Conservation (phyloP, 2,113 vertebrate species). For the Diphyllodes magnificus region DNA sequence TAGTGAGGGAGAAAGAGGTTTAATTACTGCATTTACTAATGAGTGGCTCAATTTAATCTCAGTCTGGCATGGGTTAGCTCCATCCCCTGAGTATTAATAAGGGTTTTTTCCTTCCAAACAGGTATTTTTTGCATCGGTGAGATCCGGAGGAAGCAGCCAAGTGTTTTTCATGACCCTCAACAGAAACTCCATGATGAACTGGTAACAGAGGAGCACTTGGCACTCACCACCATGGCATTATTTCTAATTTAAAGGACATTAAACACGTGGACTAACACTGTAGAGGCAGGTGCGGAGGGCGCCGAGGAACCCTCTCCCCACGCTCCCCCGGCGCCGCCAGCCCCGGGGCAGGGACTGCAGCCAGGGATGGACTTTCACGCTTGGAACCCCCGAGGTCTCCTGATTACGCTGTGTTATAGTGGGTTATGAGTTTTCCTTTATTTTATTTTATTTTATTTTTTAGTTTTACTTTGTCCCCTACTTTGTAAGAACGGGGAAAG, state of each 20-base stretch:
- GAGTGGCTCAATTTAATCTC: neutral
- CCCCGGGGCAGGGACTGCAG: conserved; percentile 61
- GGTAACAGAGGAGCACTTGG: conserved; percentile 84
- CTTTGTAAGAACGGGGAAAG: conserved; percentile 74
- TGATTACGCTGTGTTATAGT: conserved; percentile 77
- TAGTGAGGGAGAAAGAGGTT: neutral
- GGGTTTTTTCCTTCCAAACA: conserved; percentile 54
- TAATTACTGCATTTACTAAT: neutral
- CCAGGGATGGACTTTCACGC: conserved; percentile 66
- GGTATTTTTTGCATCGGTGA: conserved; percentile 99
- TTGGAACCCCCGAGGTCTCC: conserved; percentile 69
- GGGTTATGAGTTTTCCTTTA: conserved; percentile 67
- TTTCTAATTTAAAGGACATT: conserved; percentile 78
- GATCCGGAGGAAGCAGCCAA: conserved; percentile 98
- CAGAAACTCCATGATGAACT: conserved; percentile 99
- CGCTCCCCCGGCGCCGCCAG: conserved; percentile 38
- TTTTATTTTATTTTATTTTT: conserved; percentile 5
- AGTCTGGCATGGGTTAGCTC: neutral
- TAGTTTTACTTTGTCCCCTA: conserved; percentile 61
- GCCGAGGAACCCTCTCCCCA: conserved; percentile 57
- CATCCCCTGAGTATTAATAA: neutral
- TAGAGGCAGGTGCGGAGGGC: conserved; percentile 73
- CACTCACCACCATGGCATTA: conserved; percentile 75
- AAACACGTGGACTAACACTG: conserved; percentile 73
- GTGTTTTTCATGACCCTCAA: conserved; percentile 99